Evolutionary conservation across 2,797 vertebrate genomes (phyloP).

Genomic region (Mus caroli): DNA sequence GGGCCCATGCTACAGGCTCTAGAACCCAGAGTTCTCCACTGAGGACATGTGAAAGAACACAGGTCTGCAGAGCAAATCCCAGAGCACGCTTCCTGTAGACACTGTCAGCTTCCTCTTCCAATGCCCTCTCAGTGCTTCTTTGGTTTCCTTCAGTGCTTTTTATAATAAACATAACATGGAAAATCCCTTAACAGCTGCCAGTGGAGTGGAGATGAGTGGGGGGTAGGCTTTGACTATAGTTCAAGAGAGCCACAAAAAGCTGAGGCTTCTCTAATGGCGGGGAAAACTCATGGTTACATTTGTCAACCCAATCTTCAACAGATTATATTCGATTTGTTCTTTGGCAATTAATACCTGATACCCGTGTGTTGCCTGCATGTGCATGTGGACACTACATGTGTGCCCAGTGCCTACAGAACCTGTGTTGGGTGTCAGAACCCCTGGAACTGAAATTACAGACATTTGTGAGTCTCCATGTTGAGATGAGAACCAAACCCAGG

Average conservation of each 20-base stretch:
- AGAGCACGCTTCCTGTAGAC: background rate
- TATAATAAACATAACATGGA: background rate
- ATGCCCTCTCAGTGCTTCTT: background rate
- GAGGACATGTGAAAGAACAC: background rate
- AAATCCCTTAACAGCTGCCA: background rate
- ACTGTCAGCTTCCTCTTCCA: background rate
- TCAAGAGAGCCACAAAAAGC: background rate
- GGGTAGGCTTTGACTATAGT: background rate
- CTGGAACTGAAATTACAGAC: background rate
- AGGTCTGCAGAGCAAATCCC: background rate
- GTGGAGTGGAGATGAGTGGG: background rate
- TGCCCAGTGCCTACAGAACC: background rate
- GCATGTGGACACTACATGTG: background rate
- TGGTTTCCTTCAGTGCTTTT: background rate
- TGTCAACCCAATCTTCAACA: background rate
- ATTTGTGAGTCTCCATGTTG: no score
- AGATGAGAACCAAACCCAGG: no score
- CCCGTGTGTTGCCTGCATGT: background rate
- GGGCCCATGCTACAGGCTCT: background rate
- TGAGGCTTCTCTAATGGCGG: background rate
- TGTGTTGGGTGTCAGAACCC: background rate
- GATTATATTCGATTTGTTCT: background rate
- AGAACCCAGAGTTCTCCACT: background rate
- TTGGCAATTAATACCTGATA: background rate
- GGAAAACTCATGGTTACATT: background rate